A percentile compares a stretch with the other conserved stretches of the same genome.
Conservation (phyloP, 2,888 invertebrate species). For the Lucinisca nassula region DNA sequence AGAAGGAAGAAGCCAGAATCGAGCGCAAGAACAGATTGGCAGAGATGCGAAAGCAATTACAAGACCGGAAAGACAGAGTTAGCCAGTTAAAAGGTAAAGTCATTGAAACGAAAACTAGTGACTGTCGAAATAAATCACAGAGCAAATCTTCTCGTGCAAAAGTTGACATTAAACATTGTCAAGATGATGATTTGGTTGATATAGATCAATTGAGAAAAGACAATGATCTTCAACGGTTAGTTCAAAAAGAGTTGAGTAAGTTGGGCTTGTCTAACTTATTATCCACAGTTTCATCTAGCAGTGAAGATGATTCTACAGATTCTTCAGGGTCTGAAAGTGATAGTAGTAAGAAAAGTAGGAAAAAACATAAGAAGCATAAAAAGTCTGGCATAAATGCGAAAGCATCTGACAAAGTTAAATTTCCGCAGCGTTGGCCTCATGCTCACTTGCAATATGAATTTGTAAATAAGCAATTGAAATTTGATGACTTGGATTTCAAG, state of each 20-base stretch:
- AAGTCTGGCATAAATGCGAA: constrained; percentile 3
- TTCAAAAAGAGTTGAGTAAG: not conserved
- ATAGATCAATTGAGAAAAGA: not conserved
- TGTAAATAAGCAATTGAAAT: not conserved
- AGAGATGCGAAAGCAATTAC: too few relatives aligned
- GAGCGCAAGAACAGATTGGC: too few relatives aligned
- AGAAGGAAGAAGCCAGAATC: too few relatives aligned
- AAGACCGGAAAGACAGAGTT: too few relatives aligned
- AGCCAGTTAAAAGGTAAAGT: too few relatives aligned
- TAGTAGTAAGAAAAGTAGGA: not conserved
- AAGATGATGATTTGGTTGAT: too few relatives aligned
- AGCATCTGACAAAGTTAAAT: not conserved
- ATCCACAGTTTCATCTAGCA: not conserved
- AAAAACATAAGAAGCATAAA: not conserved
- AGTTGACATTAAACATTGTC: too few relatives aligned
- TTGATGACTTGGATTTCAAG: not conserved
- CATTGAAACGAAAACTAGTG: too few relatives aligned
- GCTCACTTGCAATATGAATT: not conserved
- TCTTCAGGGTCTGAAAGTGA: not conserved
- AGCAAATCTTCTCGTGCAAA: too few relatives aligned
- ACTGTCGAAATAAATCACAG: too few relatives aligned
- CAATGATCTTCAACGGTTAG: too few relatives aligned
- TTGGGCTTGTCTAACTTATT: not conserved
- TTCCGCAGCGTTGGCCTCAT: constrained; percentile 14
- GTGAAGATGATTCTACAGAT: too few relatives aligned